phyloP scores from a whole-genome alignment of 2,113 vertebrate species.

The Osmerus mordax region DNA sequence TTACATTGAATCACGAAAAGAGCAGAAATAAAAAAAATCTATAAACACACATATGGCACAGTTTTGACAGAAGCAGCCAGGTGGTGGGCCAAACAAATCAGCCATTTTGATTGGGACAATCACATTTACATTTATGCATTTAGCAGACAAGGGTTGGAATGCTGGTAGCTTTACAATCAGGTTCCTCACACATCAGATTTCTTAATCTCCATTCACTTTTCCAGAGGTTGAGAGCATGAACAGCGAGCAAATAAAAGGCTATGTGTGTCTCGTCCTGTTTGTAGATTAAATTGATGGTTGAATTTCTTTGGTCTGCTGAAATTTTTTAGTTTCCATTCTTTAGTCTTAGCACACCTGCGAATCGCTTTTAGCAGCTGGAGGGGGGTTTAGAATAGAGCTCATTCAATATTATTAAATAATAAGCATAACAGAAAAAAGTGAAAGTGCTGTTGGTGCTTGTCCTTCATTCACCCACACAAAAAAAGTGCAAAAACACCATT shows the following conservation, averaged over 20 bases:
- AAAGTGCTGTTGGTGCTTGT: neutral
- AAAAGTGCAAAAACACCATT: too few relatives aligned
- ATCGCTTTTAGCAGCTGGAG: conserved; percentile 7
- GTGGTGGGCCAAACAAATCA: too few relatives aligned
- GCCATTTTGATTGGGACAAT: too few relatives aligned
- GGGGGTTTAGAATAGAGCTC: neutral
- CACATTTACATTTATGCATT: too few relatives aligned
- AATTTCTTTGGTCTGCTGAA: too few relatives aligned
- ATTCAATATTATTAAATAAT: conserved; percentile 6
- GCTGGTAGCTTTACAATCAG: too few relatives aligned
- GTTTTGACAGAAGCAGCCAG: too few relatives aligned
- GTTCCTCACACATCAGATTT: too few relatives aligned
- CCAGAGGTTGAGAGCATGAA: neutral
- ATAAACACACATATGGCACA: too few relatives aligned
- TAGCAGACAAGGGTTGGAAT: too few relatives aligned
- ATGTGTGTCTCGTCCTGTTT: neutral
- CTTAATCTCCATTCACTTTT: neutral
- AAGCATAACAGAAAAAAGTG: conserved; percentile 19
- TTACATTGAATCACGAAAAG: too few relatives aligned
- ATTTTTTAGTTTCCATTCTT: conserved; percentile 3
- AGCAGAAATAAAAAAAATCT: too few relatives aligned
- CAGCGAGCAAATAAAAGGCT: neutral
- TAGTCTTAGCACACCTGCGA: conserved; percentile 32
- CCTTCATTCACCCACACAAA: conserved; percentile 10
- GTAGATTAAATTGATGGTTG: neutral